A percentile compares a stretch with the other conserved stretches of the same genome.
These are phyloP conservation scores for Cheiracanthium punctorium DNA, from an alignment of 2,888 invertebrate genomes.

Conservation along the genomic window DNA sequence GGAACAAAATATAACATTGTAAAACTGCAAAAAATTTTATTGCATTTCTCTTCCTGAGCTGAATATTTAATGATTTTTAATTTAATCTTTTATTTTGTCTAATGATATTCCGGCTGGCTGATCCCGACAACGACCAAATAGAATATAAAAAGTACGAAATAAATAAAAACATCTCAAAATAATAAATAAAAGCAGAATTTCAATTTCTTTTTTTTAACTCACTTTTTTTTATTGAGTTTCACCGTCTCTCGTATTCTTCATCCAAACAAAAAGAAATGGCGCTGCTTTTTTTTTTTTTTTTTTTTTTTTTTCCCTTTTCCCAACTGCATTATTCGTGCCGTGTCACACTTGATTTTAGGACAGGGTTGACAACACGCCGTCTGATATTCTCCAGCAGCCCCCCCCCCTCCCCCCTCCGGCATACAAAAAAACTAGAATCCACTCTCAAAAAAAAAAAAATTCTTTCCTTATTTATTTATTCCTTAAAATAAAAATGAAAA, in stretches of 20 bases:
- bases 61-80: too few relatives aligned
- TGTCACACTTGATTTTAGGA: constrained; percentile 54
- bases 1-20: too few relatives aligned
- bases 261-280: neutral
- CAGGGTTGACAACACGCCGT: constrained; percentile 23
- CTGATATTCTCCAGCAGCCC: constrained; percentile 45
- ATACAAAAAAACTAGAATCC: too few relatives aligned
- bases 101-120: neutral
- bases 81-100: neutral
- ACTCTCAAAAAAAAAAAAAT: neutral
- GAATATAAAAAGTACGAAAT: neutral
- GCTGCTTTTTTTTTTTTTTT: constrained; percentile 48
- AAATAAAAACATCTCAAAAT: neutral
- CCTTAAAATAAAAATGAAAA: neutral
- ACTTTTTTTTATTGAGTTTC: neutral
- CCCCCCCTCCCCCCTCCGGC: neutral
- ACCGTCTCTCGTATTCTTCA: neutral
- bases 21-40: too few relatives aligned
- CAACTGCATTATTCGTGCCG: constrained; percentile 40
- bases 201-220: neutral
- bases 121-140: neutral
- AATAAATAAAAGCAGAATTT: too few relatives aligned
- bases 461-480: constrained; percentile 5
- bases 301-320: too few relatives aligned
- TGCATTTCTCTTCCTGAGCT: too few relatives aligned